Evolutionary conservation across 2,888 invertebrate genomes (phyloP), one percentile per base, ranked within the genome.

Genomic region (Eilema caniola): DNA sequence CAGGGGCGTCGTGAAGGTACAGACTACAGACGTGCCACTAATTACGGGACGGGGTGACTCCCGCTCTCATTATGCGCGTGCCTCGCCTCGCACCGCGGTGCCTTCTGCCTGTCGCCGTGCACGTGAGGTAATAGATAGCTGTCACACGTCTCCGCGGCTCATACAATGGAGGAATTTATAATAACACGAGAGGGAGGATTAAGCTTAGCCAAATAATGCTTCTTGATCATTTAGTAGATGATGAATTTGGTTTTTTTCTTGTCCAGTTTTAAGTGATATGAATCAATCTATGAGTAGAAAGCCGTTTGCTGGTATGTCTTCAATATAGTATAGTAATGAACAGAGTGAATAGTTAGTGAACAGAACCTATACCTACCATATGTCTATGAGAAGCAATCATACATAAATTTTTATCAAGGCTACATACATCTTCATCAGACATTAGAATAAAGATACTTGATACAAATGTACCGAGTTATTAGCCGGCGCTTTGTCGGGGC

Each of bases 11-110:
- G 60, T 47, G 28, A 14, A 37, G 33, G 33, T 16, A 41, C 41
- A 62, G 41, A 59, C 59, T 16, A 41, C 41, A 62, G 41, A 59
- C 59, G 63, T 53, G 59, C 28, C 47, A 33, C 37, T 67, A 67
- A 67, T 67, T 71, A 64, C 31, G 41, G 57, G 24, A 23, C 33
- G 63, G 62, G 28, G 16, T 41, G 33, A 65, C 28, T 63, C 41
- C 61, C 57, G 57, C 59, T 63, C 28, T 57, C 28, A 28, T 64
- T 63, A 64, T 31, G 28, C 16, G 16, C 33, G 66, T 62, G 14
- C 33, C 28, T 24, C 3, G 16, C 4, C 11, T 12, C 14, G n/a
- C 4, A 14, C 20, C 47, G 47, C 20, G 2, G 24, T 28, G 12
- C 28, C 33, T 14, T 24, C 33, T 12, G 57, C 14, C 57, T 57